Evolutionary conservation across 2,888 invertebrate genomes (phyloP).

Genomic region (Lagria hirta): DNA sequence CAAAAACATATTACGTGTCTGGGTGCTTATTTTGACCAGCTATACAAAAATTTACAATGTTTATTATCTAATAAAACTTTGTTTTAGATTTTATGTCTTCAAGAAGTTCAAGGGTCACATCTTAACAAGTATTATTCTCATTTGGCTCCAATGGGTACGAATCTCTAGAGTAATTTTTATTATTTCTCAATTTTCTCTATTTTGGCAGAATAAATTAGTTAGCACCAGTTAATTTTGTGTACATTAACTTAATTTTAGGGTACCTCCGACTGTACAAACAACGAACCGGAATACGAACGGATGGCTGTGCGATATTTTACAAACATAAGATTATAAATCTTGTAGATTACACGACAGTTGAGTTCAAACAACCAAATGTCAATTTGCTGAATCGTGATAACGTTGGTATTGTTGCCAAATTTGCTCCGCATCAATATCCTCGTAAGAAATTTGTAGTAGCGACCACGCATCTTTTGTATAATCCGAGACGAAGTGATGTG

Average conservation of each 20-base stretch:
- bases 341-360: constrained; percentile 67
- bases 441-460: constrained; percentile 71
- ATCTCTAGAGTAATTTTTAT: too few species aligned
- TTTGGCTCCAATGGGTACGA: too few species aligned
- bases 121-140: constrained; percentile 62
- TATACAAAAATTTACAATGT: constrained; percentile 1
- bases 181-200: too few species aligned
- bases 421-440: constrained; percentile 60
- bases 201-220: background rate
- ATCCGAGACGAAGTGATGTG: constrained; percentile 85
- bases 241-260: constrained; percentile 55
- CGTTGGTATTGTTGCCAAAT: constrained; percentile 78
- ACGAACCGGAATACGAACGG: constrained; percentile 75
- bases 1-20: background rate
- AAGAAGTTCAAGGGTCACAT: constrained; percentile 84
- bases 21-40: background rate
- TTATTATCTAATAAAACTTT: constrained; percentile 14
- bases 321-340: constrained; percentile 67
- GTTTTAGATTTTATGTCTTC: constrained; percentile 79
- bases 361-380: constrained; percentile 65
- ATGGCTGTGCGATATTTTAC: constrained; percentile 92
- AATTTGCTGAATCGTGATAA: constrained; percentile 81
- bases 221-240: background rate
- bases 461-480: constrained; percentile 93
- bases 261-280: constrained; percentile 79